Percentiles rank a stretch among this genome's conserved stretches.
Evolutionary conservation across 2,797 vertebrate genomes (phyloP).

Genomic region (Myotis daubentonii): DNA sequence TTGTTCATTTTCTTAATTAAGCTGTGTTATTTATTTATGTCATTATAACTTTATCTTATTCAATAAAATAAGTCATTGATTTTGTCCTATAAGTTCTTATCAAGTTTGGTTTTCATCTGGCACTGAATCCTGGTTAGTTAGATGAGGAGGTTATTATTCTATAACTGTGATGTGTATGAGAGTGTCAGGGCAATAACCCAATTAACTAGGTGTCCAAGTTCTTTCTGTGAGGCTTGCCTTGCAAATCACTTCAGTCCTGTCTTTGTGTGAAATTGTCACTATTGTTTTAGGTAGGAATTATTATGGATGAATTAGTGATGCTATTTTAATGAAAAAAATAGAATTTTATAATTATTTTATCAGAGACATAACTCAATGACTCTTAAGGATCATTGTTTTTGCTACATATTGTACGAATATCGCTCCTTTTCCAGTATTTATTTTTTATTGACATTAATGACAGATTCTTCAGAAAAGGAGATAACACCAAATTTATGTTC

Average conservation of each 20-base stretch:
- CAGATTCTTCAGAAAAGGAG: slow-evolving; percentile 17
- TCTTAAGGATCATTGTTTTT: slow-evolving; percentile 40
- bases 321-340: slow-evolving; percentile 28
- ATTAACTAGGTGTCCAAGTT: not conserved
- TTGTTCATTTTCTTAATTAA: slow-evolving; percentile 3
- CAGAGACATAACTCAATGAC: slow-evolving; percentile 18
- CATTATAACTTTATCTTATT: not conserved
- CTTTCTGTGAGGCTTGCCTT: not conserved
- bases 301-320: not conserved
- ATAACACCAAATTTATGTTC: not conserved
- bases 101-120: not conserved
- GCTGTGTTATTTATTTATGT: not conserved
- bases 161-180: not conserved
- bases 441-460: slow-evolving; percentile 47
- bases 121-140: not conserved
- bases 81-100: not conserved
- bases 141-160: not conserved
- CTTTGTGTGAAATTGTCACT: not conserved
- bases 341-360: slow-evolving; percentile 9
- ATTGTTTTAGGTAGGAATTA: not conserved
- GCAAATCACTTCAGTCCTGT: not conserved
- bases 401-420: not conserved
- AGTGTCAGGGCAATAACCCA: not conserved
- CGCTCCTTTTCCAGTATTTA: not conserved
- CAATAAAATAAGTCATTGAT: not conserved